Evolutionary conservation across 2,797 vertebrate species (phyloP).

Genomic region (Liasis olivaceus): DNA sequence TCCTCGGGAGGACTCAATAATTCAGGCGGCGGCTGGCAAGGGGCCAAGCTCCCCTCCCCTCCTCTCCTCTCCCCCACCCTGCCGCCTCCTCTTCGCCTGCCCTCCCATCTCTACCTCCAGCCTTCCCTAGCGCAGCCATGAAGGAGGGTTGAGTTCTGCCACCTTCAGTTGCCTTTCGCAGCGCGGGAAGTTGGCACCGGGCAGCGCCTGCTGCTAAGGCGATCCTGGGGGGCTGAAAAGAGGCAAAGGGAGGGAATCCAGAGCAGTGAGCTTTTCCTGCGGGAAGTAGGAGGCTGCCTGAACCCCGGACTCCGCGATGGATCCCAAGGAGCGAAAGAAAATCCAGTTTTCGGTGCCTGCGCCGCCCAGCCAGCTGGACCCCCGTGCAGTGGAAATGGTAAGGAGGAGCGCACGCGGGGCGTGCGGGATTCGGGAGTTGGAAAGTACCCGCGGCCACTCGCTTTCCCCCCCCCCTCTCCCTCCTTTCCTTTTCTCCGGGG

Average conservation of each 20-base stretch:
- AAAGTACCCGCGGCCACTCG: background rate
- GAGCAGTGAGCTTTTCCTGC: background rate
- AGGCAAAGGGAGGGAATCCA: background rate
- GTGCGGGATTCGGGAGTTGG: slow-evolving; percentile 39
- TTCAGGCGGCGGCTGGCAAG: slow-evolving; percentile 53
- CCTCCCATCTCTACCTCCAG: slow-evolving; percentile 57
- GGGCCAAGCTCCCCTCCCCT: slow-evolving; percentile 63
- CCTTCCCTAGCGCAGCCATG: slow-evolving; percentile 46
- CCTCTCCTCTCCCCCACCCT: slow-evolving; percentile 45
- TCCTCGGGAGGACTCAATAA: slow-evolving; percentile 67
- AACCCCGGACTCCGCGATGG: slow-evolving; percentile 69
- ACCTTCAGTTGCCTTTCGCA: background rate
- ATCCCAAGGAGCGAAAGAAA: slow-evolving; percentile 92
- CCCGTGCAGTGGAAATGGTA: slow-evolving; percentile 96
- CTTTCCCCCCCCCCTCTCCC: too few relatives aligned
- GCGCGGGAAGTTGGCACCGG: background rate
- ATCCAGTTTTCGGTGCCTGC: slow-evolving; percentile 90
- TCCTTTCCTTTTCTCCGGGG: background rate
- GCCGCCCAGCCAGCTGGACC: slow-evolving; percentile 89
- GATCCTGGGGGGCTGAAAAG: background rate
- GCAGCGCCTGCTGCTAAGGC: background rate
- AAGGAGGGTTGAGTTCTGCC: slow-evolving; percentile 21
- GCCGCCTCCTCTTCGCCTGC: slow-evolving; percentile 41
- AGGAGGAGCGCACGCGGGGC: slow-evolving; percentile 59
- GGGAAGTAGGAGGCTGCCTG: background rate